These are phyloP conservation scores for Panonychus citri DNA, from an alignment of 1,140 invertebrate species.

Conservation along the genomic window DNA sequence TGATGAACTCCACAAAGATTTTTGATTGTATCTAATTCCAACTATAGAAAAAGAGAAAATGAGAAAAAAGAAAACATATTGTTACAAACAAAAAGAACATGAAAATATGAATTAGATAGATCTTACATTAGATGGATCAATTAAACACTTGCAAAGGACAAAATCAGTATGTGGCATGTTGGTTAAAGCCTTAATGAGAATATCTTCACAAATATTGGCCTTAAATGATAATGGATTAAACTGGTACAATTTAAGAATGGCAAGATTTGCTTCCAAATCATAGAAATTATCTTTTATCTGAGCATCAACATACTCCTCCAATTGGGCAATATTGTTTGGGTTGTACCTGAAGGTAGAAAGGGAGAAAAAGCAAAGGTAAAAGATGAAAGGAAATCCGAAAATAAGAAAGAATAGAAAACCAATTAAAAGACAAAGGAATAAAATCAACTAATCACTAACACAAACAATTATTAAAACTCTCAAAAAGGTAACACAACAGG, in stretches of 20 bases:
- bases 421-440: too few species aligned
- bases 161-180: conserved; percentile 93
- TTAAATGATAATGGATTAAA: conserved; percentile 77
- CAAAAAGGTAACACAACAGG: too few species aligned
- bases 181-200: conserved; percentile 76
- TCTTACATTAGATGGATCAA: conserved; percentile 54
- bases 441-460: too few species aligned
- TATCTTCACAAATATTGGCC: conserved; percentile 49
- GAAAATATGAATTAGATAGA: not conserved
- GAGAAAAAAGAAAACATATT: not conserved
- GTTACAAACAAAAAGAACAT: not conserved
- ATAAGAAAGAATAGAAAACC: too few species aligned
- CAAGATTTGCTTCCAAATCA: conserved; percentile 84
- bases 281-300: conserved; percentile 81
- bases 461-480: too few species aligned
- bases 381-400: too few species aligned
- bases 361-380: not conserved
- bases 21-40: conserved; percentile 28
- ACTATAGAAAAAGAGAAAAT: not conserved
- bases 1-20: conserved; percentile 71
- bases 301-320: conserved; percentile 77
- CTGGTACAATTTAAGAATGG: conserved; percentile 53
- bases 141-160: conserved; percentile 78
- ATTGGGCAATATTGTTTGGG: conserved; percentile 62
- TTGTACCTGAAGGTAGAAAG: conserved; percentile 46